Conservation (phyloP, 2,888 invertebrate genomes). For the Dryadula phaetusa region DNA sequence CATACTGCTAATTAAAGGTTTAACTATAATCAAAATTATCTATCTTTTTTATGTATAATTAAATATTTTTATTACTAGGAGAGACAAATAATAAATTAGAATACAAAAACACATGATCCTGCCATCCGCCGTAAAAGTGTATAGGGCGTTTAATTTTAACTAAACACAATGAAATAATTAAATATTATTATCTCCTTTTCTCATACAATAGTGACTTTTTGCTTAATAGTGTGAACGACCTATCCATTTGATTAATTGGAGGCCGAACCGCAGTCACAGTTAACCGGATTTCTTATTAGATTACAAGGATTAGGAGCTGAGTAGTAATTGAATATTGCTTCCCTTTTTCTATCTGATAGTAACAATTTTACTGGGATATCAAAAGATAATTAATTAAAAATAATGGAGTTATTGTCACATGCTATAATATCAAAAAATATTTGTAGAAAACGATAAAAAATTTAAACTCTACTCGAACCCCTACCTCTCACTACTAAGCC, state of each 20-base stretch:
- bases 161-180: slow-evolving; percentile 8
- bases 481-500: no score
- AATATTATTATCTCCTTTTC: neutral
- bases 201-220: slow-evolving; percentile 3
- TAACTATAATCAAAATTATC: neutral
- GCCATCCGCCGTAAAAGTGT: neutral
- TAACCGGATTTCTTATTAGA: slow-evolving; percentile 33
- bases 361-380: neutral
- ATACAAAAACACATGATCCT: neutral
- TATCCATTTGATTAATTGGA: slow-evolving; percentile 15
- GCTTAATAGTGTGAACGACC: slow-evolving; percentile 19
- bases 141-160: neutral
- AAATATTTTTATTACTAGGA: neutral
- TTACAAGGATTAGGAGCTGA: slow-evolving; percentile 27
- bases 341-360: neutral
- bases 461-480: no score
- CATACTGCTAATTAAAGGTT: no score
- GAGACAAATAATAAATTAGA: neutral
- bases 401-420: no score
- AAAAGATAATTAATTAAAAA: neutral
- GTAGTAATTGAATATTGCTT: slow-evolving; percentile 23
- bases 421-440: no score
- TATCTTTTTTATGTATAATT: neutral
- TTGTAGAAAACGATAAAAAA: no score
- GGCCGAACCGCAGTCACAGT: slow-evolving; percentile 2